A percentile compares a stretch with the other conserved stretches of the same genome.
phyloP scores from a whole-genome alignment of 2,888 invertebrate species.

The Chironomus tentans region DNA sequence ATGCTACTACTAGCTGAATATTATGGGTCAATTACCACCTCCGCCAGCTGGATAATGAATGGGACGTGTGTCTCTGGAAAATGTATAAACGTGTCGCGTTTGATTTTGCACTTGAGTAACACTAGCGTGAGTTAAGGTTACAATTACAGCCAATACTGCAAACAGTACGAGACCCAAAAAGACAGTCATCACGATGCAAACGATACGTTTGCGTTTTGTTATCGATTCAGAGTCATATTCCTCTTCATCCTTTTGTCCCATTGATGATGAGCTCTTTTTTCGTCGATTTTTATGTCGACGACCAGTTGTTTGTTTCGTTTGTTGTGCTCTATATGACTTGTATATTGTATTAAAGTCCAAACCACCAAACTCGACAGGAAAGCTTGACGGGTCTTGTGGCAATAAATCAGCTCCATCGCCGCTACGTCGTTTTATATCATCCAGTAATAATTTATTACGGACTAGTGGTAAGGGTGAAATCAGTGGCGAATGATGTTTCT shows the following conservation, averaged over 20 bases:
- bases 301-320: not conserved
- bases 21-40: constrained; percentile 23
- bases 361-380: constrained; percentile 16
- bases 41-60: constrained; percentile 36
- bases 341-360: constrained; percentile 26
- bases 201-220: constrained; percentile 58
- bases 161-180: constrained; percentile 64
- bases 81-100: constrained; percentile 56
- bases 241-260: constrained; percentile 42
- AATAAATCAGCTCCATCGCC: constrained; percentile 20
- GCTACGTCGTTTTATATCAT: constrained; percentile 17
- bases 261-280: constrained; percentile 22
- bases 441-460: not conserved
- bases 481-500: constrained; percentile 24
- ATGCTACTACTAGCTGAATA: constrained; percentile 25
- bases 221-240: constrained; percentile 51
- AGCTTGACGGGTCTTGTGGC: constrained; percentile 4
- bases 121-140: constrained; percentile 65
- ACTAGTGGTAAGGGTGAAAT: constrained; percentile 17
- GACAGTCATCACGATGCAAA: constrained; percentile 60
- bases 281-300: constrained; percentile 21
- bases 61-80: constrained; percentile 44
- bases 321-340: constrained; percentile 25
- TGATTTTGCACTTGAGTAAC: constrained; percentile 54
- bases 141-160: constrained; percentile 65